Evolutionary conservation across 2,113 vertebrate genomes (phyloP).

Genomic region (Chaenocephalus aceratus): DNA sequence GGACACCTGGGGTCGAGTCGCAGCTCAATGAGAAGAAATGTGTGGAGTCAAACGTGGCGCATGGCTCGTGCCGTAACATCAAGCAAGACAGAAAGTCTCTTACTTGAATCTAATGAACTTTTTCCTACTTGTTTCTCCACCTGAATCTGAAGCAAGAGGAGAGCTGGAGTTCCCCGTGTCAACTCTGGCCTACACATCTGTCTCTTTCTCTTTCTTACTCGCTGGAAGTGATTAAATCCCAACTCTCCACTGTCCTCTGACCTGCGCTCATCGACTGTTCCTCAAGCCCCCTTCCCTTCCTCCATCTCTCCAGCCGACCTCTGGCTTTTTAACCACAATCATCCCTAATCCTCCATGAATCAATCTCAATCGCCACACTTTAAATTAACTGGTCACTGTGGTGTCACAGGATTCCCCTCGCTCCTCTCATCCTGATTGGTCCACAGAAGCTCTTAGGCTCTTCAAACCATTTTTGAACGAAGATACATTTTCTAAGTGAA

Average conservation of each 20-base stretch:
- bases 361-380: too few species aligned
- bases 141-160: conserved; percentile 6
- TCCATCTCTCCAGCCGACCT: conserved; percentile 12
- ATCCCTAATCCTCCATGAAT: neutral
- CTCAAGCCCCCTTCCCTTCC: neutral
- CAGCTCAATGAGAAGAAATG: neutral
- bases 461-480: neutral
- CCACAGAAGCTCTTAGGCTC: conserved; percentile 14
- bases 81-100: neutral
- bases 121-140: neutral
- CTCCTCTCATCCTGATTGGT: conserved; percentile 25
- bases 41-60: neutral
- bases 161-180: conserved; percentile 32
- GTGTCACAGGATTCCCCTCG: neutral
- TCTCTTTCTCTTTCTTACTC: conserved; percentile 38
- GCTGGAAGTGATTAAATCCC: conserved; percentile 60
- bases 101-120: conserved; percentile 1
- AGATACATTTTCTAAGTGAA: neutral
- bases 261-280: conserved; percentile 20
- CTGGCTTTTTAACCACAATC: conserved; percentile 30
- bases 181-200: conserved; percentile 65
- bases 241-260: conserved; percentile 48
- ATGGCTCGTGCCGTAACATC: conserved; percentile 14
- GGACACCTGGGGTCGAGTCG: conserved; percentile 1
- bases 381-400: too few species aligned